Percentiles rank a stretch among this genome's conserved stretches.
These are phyloP conservation scores for Lacerta bilineata DNA, from an alignment of 2,797 vertebrate genomes.

Conservation along the genomic window DNA sequence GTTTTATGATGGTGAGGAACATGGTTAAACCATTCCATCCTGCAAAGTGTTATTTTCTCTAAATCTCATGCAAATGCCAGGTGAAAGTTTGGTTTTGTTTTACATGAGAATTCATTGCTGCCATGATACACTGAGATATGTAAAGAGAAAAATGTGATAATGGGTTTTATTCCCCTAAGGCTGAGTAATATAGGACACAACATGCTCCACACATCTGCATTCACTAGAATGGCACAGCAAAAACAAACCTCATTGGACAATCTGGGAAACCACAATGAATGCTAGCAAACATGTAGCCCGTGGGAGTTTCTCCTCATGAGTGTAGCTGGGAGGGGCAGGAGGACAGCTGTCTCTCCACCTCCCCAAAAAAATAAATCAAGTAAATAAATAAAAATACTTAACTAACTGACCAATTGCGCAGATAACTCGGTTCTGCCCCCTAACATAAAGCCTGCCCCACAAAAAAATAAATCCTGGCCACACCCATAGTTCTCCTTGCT, in stretches of 20 bases:
- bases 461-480: too few species aligned
- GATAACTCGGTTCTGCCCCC: too few species aligned
- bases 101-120: neutral
- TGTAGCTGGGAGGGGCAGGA: too few species aligned
- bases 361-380: too few species aligned
- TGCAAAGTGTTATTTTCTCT: neutral
- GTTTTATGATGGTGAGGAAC: neutral
- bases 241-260: constrained; percentile 65
- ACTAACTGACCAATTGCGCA: too few species aligned
- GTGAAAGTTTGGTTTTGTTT: constrained; percentile 20
- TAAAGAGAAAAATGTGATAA: constrained; percentile 32
- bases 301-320: neutral
- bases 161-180: constrained; percentile 44
- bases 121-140: constrained; percentile 20
- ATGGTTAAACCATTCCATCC: neutral
- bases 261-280: constrained; percentile 67
- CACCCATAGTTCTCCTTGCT: too few species aligned
- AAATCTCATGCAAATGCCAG: constrained; percentile 27
- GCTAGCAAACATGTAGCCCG: constrained; percentile 57
- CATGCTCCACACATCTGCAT: constrained; percentile 57
- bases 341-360: too few species aligned
- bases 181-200: constrained; percentile 62
- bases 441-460: too few species aligned
- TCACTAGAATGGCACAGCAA: constrained; percentile 44
- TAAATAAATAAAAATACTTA: too few species aligned